Evolutionary conservation across 2,113 vertebrate species (phyloP).

Genomic region (Heteronetta atricapilla): DNA sequence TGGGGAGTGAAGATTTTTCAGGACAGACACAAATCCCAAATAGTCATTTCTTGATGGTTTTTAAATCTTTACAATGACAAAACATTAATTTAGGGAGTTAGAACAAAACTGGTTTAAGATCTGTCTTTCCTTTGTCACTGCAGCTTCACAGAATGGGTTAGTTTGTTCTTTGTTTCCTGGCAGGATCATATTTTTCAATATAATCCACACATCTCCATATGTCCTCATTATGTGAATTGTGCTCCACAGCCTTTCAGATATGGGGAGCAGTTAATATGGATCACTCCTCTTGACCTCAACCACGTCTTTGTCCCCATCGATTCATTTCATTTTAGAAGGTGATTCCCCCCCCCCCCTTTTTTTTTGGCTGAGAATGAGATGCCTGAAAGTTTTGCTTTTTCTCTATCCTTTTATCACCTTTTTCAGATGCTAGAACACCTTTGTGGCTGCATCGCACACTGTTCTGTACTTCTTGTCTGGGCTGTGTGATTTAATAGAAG

Average conservation of each 20-base stretch:
- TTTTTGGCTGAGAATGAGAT: neutral
- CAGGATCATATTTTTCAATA: neutral
- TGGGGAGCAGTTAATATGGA: neutral
- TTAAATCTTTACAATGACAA: neutral
- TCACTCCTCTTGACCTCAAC: neutral
- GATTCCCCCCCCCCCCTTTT: neutral
- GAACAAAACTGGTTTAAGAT: neutral
- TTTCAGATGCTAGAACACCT: constrained; percentile 16
- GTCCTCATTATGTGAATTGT: neutral
- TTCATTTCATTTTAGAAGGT: neutral
- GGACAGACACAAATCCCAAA: neutral
- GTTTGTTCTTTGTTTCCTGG: neutral
- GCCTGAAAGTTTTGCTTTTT: constrained; percentile 4
- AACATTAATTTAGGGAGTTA: neutral
- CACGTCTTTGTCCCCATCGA: neutral
- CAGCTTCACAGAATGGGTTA: neutral
- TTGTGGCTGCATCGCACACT: neutral
- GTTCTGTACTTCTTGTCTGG: neutral
- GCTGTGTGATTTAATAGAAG: neutral
- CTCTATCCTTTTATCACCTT: neutral
- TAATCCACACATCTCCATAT: neutral
- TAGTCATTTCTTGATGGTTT: neutral
- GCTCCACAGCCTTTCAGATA: neutral
- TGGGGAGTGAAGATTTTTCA: neutral
- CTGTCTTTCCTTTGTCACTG: neutral